phyloP scores from a whole-genome alignment of 2,888 invertebrate genomes.

The Myopa testacea region DNA sequence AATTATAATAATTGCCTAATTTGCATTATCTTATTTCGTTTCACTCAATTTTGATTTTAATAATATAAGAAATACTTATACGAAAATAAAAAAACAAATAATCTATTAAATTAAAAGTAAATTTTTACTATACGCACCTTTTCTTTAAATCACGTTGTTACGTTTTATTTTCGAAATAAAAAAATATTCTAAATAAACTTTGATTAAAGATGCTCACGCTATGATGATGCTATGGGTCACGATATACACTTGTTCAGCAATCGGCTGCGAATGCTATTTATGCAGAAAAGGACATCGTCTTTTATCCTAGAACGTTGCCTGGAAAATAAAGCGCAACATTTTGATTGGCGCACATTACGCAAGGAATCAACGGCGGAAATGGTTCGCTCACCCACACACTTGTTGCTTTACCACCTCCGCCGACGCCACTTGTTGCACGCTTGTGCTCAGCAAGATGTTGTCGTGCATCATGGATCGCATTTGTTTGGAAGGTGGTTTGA shows the following conservation, averaged over 20 bases:
- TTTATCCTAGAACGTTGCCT: constrained; percentile 44
- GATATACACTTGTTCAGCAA: constrained; percentile 54
- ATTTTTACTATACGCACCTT: no score
- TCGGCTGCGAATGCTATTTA: constrained; percentile 59
- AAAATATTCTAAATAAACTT: no score
- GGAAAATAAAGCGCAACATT: constrained; percentile 48
- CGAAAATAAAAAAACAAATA: no score
- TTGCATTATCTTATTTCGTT: no score
- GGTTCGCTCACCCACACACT: neutral
- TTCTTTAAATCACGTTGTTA: no score
- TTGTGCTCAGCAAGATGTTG: neutral
- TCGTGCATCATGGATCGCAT: constrained; percentile 17
- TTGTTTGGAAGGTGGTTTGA: neutral
- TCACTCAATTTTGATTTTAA: no score
- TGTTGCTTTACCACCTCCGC: neutral
- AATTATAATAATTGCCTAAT: no score
- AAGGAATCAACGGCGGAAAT: neutral
- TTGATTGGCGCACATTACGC: constrained; percentile 52
- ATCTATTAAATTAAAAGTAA: no score
- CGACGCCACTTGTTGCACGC: neutral
- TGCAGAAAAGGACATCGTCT: constrained; percentile 57
- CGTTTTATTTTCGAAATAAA: no score
- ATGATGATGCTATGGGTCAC: neutral
- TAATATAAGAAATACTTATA: no score
- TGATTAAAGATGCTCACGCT: no score